A percentile compares a stretch with the other conserved stretches of the same genome.
phyloP scores from a whole-genome alignment of 2,113 vertebrate genomes.

The Toxotes jaculatrix region DNA sequence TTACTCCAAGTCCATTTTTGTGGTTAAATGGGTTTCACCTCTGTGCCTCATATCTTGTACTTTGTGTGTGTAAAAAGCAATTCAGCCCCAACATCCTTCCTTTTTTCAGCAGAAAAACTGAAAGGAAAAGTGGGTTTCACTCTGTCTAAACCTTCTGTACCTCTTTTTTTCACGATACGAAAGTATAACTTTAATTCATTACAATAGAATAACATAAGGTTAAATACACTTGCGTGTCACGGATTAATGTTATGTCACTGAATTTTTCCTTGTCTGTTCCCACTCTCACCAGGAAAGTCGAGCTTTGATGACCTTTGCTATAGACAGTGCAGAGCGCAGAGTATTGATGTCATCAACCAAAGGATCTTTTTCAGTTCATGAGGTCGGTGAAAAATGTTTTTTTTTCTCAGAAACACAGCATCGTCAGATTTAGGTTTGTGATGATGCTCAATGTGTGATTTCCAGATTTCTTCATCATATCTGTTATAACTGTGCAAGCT shows the following conservation, averaged over 20 bases:
- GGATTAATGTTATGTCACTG: neutral
- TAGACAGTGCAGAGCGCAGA: constrained; percentile 85
- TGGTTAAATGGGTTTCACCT: neutral
- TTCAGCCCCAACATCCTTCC: neutral
- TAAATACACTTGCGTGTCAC: too few relatives aligned
- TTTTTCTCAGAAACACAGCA: neutral
- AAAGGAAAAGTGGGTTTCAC: neutral
- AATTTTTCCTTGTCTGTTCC: neutral
- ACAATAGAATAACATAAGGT: too few relatives aligned
- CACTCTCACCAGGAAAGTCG: constrained; percentile 86
- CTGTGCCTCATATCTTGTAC: neutral
- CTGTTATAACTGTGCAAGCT: neutral
- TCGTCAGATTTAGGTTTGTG: neutral
- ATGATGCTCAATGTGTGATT: neutral
- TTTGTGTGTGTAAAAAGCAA: neutral
- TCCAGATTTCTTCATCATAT: neutral
- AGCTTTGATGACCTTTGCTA: constrained; percentile 90
- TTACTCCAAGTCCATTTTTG: neutral
- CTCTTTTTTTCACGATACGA: neutral
- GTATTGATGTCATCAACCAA: constrained; percentile 89
- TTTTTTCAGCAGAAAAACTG: neutral
- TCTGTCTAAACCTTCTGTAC: neutral
- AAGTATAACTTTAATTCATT: too few relatives aligned
- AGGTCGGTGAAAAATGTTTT: constrained; percentile 80
- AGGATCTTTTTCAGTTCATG: constrained; percentile 88